Conservation (phyloP, 2,797 vertebrate species). For the Rhadinocentrus ornatus region DNA sequence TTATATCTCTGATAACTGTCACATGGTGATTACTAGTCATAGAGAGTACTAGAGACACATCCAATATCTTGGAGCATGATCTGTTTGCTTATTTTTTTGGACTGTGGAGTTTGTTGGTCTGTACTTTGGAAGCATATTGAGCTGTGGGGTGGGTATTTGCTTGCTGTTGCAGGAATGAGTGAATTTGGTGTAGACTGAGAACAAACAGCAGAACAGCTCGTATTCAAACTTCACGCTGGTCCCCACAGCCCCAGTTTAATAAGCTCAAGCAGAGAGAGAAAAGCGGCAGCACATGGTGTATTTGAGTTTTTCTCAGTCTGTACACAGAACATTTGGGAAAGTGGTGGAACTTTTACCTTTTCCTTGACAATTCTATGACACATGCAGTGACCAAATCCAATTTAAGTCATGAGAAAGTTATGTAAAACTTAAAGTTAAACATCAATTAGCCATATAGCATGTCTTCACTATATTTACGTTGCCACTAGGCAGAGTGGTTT, state of each 20-base stretch:
- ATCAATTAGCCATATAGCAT: background rate
- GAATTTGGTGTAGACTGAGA: conserved; percentile 44
- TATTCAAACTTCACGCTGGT: conserved; percentile 42
- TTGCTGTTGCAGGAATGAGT: conserved; percentile 33
- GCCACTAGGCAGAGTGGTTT: background rate
- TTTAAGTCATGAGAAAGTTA: background rate
- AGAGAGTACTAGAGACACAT: background rate
- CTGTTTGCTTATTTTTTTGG: conserved; percentile 27
- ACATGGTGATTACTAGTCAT: too few relatives aligned
- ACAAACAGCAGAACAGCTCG: conserved; percentile 50
- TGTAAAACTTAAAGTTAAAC: background rate
- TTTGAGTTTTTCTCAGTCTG: conserved; percentile 7
- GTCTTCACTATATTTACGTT: background rate
- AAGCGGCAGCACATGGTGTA: conserved; percentile 11
- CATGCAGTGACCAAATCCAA: background rate
- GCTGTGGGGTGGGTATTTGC: conserved; percentile 46
- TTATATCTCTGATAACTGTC: background rate
- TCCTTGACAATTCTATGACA: conserved; percentile 6
- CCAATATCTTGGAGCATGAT: background rate
- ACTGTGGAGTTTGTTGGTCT: conserved; percentile 19
- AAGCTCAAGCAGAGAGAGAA: conserved; percentile 47
- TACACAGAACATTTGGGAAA: background rate
- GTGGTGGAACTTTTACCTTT: background rate
- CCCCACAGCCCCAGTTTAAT: conserved; percentile 48
- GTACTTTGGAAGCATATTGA: conserved; percentile 47